Conservation (phyloP, 2,888 invertebrate genomes). For the Callinectes sapidus region DNA sequence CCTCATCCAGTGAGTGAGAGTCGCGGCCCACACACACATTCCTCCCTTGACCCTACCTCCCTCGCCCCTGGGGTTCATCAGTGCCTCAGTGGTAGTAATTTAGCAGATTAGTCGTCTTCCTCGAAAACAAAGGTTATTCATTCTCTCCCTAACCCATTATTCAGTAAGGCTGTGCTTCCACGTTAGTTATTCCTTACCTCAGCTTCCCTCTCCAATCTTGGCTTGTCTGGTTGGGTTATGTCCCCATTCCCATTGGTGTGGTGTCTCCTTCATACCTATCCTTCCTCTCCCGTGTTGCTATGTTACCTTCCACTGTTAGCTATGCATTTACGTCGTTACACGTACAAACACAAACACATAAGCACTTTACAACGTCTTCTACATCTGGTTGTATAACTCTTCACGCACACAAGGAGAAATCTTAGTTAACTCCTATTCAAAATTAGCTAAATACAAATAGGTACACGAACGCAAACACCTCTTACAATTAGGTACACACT, state of each 20-base stretch:
- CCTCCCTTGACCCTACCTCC: background rate
- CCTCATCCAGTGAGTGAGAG: conserved; percentile 31
- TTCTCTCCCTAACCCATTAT: background rate
- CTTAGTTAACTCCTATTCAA: too few species aligned
- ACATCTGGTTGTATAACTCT: too few species aligned
- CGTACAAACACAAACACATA: background rate
- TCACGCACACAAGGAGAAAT: too few species aligned
- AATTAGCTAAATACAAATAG: background rate
- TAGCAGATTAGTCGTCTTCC: background rate
- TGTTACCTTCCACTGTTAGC: background rate
- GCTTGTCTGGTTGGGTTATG: background rate
- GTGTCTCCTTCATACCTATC: background rate
- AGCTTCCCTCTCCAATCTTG: background rate
- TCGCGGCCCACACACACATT: conserved; percentile 16
- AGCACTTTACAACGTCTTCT: background rate
- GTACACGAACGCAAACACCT: background rate
- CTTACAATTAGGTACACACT: background rate
- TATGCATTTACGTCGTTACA: background rate
- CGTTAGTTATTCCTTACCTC: background rate
- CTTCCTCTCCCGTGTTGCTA: background rate
- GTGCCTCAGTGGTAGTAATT: background rate
- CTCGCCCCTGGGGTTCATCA: background rate
- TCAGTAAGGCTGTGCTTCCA: conserved; percentile 6
- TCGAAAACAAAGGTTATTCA: background rate
- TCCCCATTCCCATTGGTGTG: background rate